Base-by-base conservation (phyloP, 2,113 vertebrate genomes). In the Rhinolophus sinicus region DNA sequence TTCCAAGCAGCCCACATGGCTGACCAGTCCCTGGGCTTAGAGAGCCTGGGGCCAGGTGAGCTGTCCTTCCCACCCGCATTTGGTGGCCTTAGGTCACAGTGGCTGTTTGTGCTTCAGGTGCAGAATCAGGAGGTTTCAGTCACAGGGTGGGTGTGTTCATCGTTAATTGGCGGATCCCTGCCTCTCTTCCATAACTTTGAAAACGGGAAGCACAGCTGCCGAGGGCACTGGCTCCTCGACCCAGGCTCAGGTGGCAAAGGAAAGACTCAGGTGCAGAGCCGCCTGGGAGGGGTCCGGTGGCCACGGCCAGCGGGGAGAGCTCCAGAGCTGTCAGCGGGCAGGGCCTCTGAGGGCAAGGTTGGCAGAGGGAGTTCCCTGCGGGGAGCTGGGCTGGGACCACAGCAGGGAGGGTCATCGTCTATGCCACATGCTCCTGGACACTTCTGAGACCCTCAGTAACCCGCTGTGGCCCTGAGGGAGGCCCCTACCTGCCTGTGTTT, bases 391-490 rank as follows among this genome's bases (percentile, higher is more conserved):
- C 9, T 67, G 33, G 30, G 12, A 2, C 69, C 28, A 16, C n/a
- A 35, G 62, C 40, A 44, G 86, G 12, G 18, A 85, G n/a, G 21
- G 33, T 7, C 47, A 0, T n/a, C 30, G 47, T 80, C 6, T 3
- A 0, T 1, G 0, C 21, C 4, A 35, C 28, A n/a, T 12, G 5
- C 8, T 19, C 52, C 6, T 2, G 52, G 33, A n/a, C 19, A 4
- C 8, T 19, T 52, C 6, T 2, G 52, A 6, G 89, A 47, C 52
- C 22, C 62, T 77, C 13, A 1, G 21, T 22, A 70, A 38, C 24
- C 13, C 10, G 6, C 30, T 82, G 2, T 40, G 47, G 14, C 22
- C 76, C 6, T 18, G 15, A 38, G 12, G 28, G 22, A 67, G 72
- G 70, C 60, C 54, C 2, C 40, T 56, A 77, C 47, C 62, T 50